Evolutionary conservation across 2,888 invertebrate species (phyloP), one percentile per base, ranked within the genome.

Genomic region (Nomada fucata): DNA sequence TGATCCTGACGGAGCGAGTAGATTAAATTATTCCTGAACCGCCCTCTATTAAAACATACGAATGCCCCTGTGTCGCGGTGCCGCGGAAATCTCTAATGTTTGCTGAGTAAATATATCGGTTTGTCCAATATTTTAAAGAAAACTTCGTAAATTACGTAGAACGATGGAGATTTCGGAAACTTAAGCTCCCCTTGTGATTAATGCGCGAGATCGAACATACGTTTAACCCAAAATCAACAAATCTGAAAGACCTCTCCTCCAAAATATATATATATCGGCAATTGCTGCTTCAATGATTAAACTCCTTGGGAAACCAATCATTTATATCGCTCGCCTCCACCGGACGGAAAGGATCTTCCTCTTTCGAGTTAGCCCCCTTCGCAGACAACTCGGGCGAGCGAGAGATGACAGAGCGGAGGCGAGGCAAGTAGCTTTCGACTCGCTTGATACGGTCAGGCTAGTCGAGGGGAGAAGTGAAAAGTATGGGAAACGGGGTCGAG

Each of bases 401-500:
- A 18, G 36, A 60, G 47, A 47, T 23, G 20, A 47, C 20, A 63
- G 23, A 23, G 23, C 1, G 10, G 5, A 15, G 7, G 47, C 36
- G 29, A 29, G 29, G 63, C 18, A 42, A 11, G 13, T 9, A 59
- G 29, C 47, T 69, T 53, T n/a, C 47, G 63, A 59, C 55, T 10
- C 53, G 55, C 13, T 53, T 67, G 73, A 76, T 80, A 79, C 78
- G 72, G 75, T 77, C 70, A 60, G 63, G 53, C 50, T 26, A 55
- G 71, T 57, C 60, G 86, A 84, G 63, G 80, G 63, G 83, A 72
- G 79, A 77, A 76, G 86, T 76, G 85, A 80, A 83, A 87, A 85
- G 82, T 83, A 74, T 72, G 26, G 63, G 81, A 81, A 90, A 89
- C 76, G 89, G 71, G 89, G 85, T 84, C 84, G 88, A 88, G 82